phyloP scores from a whole-genome alignment of 2,113 vertebrate species.

The Podarcis cretensis region DNA sequence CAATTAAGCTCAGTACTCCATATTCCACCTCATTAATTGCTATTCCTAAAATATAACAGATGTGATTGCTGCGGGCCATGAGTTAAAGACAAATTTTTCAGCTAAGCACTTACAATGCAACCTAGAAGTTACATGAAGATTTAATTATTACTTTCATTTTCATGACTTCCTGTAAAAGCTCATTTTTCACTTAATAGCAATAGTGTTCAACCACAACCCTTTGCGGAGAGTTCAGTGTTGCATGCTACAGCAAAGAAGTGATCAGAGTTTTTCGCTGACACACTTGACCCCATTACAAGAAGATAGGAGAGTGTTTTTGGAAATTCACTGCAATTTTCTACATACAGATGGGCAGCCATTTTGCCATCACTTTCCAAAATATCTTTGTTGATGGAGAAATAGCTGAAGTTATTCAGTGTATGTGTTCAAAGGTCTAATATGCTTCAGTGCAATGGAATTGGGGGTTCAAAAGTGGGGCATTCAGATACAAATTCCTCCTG shows the following conservation, averaged over 20 bases:
- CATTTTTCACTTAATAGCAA: constrained; percentile 75
- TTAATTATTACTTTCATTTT: constrained; percentile 83
- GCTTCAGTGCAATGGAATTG: background rate
- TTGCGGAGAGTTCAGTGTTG: constrained; percentile 55
- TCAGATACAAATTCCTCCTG: background rate
- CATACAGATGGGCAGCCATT: background rate
- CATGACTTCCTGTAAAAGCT: constrained; percentile 72
- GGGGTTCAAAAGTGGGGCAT: background rate
- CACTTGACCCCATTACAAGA: constrained; percentile 28
- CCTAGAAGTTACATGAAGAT: constrained; percentile 79
- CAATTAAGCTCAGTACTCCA: constrained; percentile 84
- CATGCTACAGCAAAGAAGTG: constrained; percentile 39
- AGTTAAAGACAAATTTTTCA: constrained; percentile 81
- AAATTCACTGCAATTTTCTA: constrained; percentile 13
- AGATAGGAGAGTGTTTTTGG: background rate
- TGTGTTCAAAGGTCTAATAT: background rate
- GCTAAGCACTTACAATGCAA: constrained; percentile 79
- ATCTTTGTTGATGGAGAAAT: background rate
- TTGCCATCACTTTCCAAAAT: constrained; percentile 1
- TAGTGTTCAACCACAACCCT: constrained; percentile 52
- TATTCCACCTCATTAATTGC: constrained; percentile 86
- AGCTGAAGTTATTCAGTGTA: background rate
- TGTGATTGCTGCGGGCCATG: constrained; percentile 82
- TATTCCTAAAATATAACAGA: constrained; percentile 86
- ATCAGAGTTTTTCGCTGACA: constrained; percentile 45